Percentiles rank a stretch among this genome's conserved stretches.
phyloP scores from a whole-genome alignment of 2,113 vertebrate species.

The Cairina moschata region DNA sequence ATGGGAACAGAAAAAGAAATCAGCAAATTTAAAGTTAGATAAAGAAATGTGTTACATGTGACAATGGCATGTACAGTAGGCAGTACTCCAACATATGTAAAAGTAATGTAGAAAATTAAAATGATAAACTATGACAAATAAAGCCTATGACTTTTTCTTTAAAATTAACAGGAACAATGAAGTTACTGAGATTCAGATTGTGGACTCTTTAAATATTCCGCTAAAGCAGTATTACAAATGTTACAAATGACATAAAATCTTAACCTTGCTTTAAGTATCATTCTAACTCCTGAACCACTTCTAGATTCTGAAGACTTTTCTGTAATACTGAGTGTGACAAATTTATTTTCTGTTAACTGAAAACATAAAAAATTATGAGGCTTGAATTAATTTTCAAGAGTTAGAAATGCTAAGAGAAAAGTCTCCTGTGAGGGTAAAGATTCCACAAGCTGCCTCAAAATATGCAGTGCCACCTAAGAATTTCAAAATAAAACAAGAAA shows the following conservation, averaged over 20 bases:
- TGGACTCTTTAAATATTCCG: background rate
- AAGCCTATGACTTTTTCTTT: slow-evolving; percentile 33
- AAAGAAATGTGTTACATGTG: slow-evolving; percentile 76
- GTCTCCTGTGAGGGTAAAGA: background rate
- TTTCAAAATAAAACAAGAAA: slow-evolving; percentile 63
- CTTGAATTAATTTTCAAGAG: background rate
- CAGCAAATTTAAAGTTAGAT: slow-evolving; percentile 86
- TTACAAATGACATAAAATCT: background rate
- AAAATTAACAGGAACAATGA: slow-evolving; percentile 71
- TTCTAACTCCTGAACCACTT: background rate
- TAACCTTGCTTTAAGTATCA: background rate
- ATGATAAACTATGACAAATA: slow-evolving; percentile 75
- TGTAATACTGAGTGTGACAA: background rate
- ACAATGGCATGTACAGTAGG: slow-evolving; percentile 78
- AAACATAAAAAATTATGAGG: background rate
- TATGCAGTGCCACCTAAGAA: background rate
- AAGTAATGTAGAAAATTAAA: slow-evolving; percentile 67
- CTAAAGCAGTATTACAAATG: background rate
- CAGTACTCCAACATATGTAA: slow-evolving; percentile 67
- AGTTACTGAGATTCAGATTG: slow-evolving; percentile 54
- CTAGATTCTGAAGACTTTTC: background rate
- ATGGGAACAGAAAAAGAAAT: slow-evolving; percentile 89
- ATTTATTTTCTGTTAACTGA: background rate
- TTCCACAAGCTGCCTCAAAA: slow-evolving; percentile 55
- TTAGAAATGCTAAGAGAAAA: background rate